Base-by-base conservation (phyloP, 2,888 invertebrate genomes). In the Deilephila porcellus region DNA sequence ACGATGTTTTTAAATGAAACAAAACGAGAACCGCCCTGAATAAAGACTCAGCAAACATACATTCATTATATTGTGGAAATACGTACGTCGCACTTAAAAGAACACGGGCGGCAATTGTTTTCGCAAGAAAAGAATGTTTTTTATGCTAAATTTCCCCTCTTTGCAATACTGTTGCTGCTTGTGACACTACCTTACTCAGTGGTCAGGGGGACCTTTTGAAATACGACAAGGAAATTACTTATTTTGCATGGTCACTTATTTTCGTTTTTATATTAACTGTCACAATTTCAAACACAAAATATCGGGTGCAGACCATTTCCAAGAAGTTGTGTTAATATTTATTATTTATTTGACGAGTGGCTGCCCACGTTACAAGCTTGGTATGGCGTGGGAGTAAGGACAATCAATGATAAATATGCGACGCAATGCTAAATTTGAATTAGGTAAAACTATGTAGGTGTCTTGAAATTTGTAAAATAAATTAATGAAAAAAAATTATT, bases 161-260 rank as follows among this genome's bases (percentile, higher is more conserved):
- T 63, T 63, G 32, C 62, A 63, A 62, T 62, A 34, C 6, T 8
- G 62, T 32, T 32, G 62, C 32, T 63, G 62, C 34, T 19, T 63
- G 17, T 63, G 62, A 63, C 62, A 34, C 5, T 7, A 63, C 62
- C 62, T 19, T 63, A 34, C 17, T 63, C 62, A 34, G 34, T 63
- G 62, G 62, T 63, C 62, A 62, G 32, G 32, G 29, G 62, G 29
- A 62, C 29, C 62, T 32, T 63, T 63, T 63, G 34, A 63, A 17
- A 63, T 34, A n/a, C 34, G n/a, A 56, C 56, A 56, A 56, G 56
- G 32, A 63, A 63, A 63, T 63, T 34, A 63, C 60, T 17, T 63
- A 34, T 34, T 34, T 34, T 17, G 62, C 3, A 7, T 17, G 32
- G 1, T 34, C 62, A n/a, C 7, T 63, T 63, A 19, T 19, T 17